Evolutionary conservation across 2,797 vertebrate genomes (phyloP), one percentile per base, ranked within the genome.

Genomic region (Darevskia mixta): DNA sequence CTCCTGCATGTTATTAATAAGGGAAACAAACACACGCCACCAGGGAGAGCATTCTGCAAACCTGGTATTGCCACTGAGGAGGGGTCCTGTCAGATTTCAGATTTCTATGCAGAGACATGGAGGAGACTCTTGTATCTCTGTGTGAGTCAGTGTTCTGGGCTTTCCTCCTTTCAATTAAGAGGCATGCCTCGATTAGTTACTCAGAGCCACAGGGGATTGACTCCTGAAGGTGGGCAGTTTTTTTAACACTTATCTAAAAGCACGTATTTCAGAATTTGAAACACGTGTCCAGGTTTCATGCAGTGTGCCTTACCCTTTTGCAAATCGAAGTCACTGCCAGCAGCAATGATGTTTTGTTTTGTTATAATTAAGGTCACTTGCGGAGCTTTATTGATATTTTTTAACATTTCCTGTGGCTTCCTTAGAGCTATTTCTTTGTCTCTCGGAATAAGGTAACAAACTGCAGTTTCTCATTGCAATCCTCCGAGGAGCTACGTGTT

Each of bases 401-500:
- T 55, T 67, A 61, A 20, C 11, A 0, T 61, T 61, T n/a, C 81
- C 58, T 84, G 32, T 41, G 5, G 32, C 84, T 79, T 92, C 82
- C 18, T 41, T 86, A 45, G 9, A 23, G 35, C 23, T 72, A 38
- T 67, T 73, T 84, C 55, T 17, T 69, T 71, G 13, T 89, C 45
- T 29, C 25, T 38, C 7, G 82, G 55, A 72, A 61, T 23, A 71
- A 82, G 76, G 32, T 32, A 79, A 38, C 84, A 49, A 82, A 66
- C 71, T 78, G 67, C 58, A 41, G 23, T 35, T 61, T 81, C 29
- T 80, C 73, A 72, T 66, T 89, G 32, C 77, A 86, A 18, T 69
- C 41, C 35, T 89, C 73, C 9, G 29, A 82, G 82, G 78, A 89
- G 89, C 79, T 87, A 2, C 66, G 76, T 71, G 75, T 85, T 43